Evolutionary conservation across 2,113 vertebrate genomes (phyloP).

Genomic region (Gobio gobio): DNA sequence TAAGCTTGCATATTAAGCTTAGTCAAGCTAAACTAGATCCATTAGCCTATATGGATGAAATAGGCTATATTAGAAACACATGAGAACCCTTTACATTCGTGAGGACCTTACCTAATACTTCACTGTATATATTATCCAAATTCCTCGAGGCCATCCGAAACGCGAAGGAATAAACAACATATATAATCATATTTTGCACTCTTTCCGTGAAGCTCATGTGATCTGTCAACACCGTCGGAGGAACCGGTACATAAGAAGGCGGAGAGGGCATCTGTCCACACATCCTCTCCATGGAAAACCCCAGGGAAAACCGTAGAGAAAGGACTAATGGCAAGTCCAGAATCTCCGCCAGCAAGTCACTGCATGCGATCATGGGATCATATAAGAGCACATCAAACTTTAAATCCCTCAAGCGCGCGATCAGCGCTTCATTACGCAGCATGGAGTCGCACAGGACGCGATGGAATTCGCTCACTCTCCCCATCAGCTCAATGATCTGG

Average conservation of each 20-base stretch:
- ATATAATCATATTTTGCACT: constrained; percentile 60
- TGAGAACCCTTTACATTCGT: neutral
- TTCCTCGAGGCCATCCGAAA: neutral
- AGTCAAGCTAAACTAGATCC: neutral
- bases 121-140: constrained; percentile 56
- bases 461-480: neutral
- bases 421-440: constrained; percentile 3
- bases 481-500: neutral
- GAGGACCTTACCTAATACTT: constrained; percentile 56
- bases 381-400: constrained; percentile 55
- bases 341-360: constrained; percentile 70
- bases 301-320: constrained; percentile 60
- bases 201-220: constrained; percentile 72
- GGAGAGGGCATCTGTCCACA: constrained; percentile 69
- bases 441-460: neutral
- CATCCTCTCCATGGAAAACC: constrained; percentile 59
- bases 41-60: neutral
- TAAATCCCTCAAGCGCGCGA: neutral
- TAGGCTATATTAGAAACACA: no score
- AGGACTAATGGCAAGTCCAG: constrained; percentile 70
- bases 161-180: constrained; percentile 23
- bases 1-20: no score
- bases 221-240: constrained; percentile 56
- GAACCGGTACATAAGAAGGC: constrained; percentile 70
- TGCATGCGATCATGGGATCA: constrained; percentile 63